Base-by-base conservation (phyloP, 2,797 vertebrate species). In the Siniperca scherzeri region DNA sequence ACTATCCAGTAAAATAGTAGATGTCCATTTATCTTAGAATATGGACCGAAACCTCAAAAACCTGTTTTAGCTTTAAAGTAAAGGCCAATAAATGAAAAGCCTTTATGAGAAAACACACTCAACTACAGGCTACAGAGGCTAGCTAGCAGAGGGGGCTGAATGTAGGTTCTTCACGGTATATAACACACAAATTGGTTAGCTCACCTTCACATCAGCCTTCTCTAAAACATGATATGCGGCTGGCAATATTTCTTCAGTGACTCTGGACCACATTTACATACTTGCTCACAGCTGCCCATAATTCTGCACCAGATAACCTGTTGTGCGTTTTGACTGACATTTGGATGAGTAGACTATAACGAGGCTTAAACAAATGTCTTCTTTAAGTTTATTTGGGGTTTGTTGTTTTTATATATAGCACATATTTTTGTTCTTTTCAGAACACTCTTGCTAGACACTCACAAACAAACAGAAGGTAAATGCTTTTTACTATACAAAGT, bases 391-490 rank as follows among this genome's bases (percentile, higher is more conserved):
- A 52, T 76, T 65, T 22, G 30, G 10, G 46, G 3, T 30, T 30
- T 30, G 12, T 25, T 2, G 14, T 27, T 27, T 79, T 67, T 60
- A 70, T 16, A 30, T 30, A 30, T 21, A 82, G 74, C 61, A 42
- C 19, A 60, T 68, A 0, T 2, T 12, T 61, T 59, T 33, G 22
- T 56, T 86, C 48, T 40, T 78, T 57, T 40, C 53, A 56, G 22
- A 56, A 50, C 25, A 46, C 19, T 48, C 60, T 19, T 64, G 11
- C 25, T 74, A 60, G 22, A 66, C 14, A 48, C 64, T 70, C 42
- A 40, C 14, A 30, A 55, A 55, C 40, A 80, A 80, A 78, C n/a
- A 73, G 61, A 67, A 57, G 14, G 21, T 70, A 80, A 81, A 84
- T 61, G 21, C 52, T 78, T 84, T 74, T 71, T 61, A 69, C 27